Evolutionary conservation across 2,797 vertebrate species (phyloP), one percentile per base, ranked within the genome.

Genomic region (Tinamus major): DNA sequence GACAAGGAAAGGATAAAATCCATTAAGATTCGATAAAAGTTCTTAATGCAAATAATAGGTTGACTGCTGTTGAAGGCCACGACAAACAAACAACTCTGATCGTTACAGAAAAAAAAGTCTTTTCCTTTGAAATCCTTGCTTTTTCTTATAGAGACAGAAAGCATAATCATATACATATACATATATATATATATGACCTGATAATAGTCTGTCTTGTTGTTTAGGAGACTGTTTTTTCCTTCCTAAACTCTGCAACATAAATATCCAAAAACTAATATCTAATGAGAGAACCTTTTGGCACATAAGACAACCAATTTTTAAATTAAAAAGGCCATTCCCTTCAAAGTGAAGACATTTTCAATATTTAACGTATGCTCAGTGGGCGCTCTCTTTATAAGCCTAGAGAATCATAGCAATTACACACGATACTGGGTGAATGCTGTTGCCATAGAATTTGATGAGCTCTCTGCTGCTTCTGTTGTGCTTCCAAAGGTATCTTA

Each of bases 381-480:
- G 74, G 84, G 87, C 68, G n/a, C 15, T 74, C 29, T 79, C 62
- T 63, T 53, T 70, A 55, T 0, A 77, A 39, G n/a, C 33, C 61
- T 65, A 65, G 85, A 89, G 53, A 29, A 83, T 74, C 91, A 70
- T 0, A 86, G 51, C 24, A 88, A 71, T 92, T 88, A 85, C 44
- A 41, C n/a, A 71, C 2, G 31, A 78, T 51, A 79, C 17, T 42
- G 26, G 33, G 58, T 62, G 58, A 94, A 93, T 74, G 53, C 55
- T 59, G 29, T 71, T 83, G 68, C 79, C 46, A 85, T 2, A 78
- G 77, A 90, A 85, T 61, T 86, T 79, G 71, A 90, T 71, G 58
- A 85, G 72, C 68, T 77, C 92, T 74, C 64, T 59, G 78, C 63
- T 92, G 46, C 56, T 85, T 67, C 87, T 67, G 69, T 20, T 91